Percentiles rank a stretch among this genome's conserved stretches.
Conservation (phyloP, 1,140 invertebrate genomes). For the Chironomus striatipennis region DNA sequence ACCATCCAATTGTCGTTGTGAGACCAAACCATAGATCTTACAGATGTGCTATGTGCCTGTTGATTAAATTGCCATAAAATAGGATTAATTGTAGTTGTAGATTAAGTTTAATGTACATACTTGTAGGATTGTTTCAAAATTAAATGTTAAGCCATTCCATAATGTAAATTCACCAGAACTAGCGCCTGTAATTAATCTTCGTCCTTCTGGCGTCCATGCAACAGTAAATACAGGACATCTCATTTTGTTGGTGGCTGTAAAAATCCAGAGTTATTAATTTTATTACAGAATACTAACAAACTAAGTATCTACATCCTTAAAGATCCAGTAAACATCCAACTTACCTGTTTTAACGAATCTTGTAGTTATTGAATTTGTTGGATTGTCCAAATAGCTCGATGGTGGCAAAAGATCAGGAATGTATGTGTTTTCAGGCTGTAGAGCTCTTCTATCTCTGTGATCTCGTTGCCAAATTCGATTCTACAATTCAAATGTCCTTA, state of each 20-base stretch:
- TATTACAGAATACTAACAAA: not conserved
- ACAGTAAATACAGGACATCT: constrained; percentile 98
- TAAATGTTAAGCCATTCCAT: constrained; percentile 99
- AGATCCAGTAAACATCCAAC: too few species aligned
- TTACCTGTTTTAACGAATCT: constrained; percentile 83
- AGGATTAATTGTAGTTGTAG: not conserved
- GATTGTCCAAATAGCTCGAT: constrained; percentile 82
- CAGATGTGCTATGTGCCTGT: constrained; percentile 94
- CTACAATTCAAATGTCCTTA: constrained; percentile 49
- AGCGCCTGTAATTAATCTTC: constrained; percentile 93
- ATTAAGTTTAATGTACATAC: constrained; percentile 45
- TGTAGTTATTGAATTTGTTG: constrained; percentile 94
- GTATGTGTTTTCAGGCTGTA: constrained; percentile 89
- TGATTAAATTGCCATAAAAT: constrained; percentile 29
- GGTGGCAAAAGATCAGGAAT: constrained; percentile 82
- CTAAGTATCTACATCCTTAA: not conserved
- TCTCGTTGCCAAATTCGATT: constrained; percentile 90
- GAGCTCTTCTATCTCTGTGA: constrained; percentile 69
- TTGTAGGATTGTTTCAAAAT: constrained; percentile 99
- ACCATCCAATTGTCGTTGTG: constrained; percentile 99
- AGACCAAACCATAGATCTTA: constrained; percentile 98
- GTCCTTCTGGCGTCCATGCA: constrained; percentile 98
- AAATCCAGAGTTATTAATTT: not conserved
- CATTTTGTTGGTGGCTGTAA: constrained; percentile 95
- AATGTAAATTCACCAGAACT: constrained; percentile 98